Conservation (phyloP, 2,797 vertebrate species). For the Notolabrus celidotus region DNA sequence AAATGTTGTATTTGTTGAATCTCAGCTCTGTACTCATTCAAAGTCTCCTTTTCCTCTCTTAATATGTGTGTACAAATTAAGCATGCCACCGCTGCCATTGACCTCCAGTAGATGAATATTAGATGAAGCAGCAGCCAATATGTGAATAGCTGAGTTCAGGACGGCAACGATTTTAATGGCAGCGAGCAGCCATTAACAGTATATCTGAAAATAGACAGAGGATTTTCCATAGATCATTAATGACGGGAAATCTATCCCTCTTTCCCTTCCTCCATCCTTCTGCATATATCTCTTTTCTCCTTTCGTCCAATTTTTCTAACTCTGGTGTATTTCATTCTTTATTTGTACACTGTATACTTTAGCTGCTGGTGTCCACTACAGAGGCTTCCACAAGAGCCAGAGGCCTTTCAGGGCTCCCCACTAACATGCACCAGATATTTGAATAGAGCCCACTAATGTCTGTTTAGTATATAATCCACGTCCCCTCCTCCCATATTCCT, state of each 20-base stretch:
- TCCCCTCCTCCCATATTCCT: slow-evolving; percentile 90
- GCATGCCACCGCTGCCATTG: slow-evolving; percentile 71
- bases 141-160: slow-evolving; percentile 82
- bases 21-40: slow-evolving; percentile 13
- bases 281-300: slow-evolving; percentile 71
- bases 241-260: slow-evolving; percentile 86
- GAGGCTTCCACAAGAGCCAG: slow-evolving; percentile 1
- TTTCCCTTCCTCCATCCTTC: slow-evolving; percentile 75
- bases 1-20: slow-evolving; percentile 13
- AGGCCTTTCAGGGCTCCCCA: slow-evolving; percentile 45
- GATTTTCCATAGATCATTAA: slow-evolving; percentile 88
- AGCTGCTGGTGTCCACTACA: slow-evolving; percentile 30
- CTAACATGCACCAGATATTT: slow-evolving; percentile 74
- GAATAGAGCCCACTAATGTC: slow-evolving; percentile 75
- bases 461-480: slow-evolving; percentile 84
- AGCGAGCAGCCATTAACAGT: slow-evolving; percentile 86
- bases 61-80: slow-evolving; percentile 74
- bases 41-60: slow-evolving; percentile 44
- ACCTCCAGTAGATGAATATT: slow-evolving; percentile 84
- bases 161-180: slow-evolving; percentile 86
- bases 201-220: slow-evolving; percentile 86
- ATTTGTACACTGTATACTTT: slow-evolving; percentile 53
- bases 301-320: slow-evolving; percentile 68
- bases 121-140: slow-evolving; percentile 85
- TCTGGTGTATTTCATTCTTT: slow-evolving; percentile 68